Evolutionary conservation across 2,888 invertebrate species (phyloP).

Genomic region (Xanthorhoe spadicearia): DNA sequence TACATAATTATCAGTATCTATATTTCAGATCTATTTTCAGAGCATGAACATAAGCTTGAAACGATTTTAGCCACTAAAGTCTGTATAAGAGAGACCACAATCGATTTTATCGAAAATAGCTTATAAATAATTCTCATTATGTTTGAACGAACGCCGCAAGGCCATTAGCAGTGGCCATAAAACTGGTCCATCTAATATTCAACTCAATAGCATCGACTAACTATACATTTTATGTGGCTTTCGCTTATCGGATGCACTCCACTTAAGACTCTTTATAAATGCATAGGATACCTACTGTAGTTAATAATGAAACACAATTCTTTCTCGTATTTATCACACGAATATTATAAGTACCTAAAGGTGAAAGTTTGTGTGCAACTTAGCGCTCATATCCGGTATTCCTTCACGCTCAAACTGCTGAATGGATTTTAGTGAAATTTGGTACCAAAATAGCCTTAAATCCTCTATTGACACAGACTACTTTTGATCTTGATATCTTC

Average conservation of each 20-base stretch:
- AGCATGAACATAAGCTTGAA: no score
- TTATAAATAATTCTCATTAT: conserved; percentile 12
- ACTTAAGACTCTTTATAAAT: conserved; percentile 13
- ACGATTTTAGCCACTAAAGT: background rate
- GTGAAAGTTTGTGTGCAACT: no score
- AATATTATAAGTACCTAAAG: no score
- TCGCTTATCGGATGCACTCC: conserved; percentile 8
- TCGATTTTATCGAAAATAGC: background rate
- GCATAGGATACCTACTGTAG: background rate
- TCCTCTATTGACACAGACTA: no score
- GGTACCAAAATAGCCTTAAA: no score
- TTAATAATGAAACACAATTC: background rate
- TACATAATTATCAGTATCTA: no score
- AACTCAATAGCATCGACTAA: conserved; percentile 1
- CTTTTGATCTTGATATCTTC: no score
- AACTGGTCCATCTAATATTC: conserved; percentile 18
- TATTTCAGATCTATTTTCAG: no score
- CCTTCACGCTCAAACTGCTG: no score
- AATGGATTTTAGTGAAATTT: no score
- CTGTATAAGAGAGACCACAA: background rate
- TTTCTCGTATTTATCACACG: background rate
- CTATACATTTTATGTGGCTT: background rate
- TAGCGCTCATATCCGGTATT: no score
- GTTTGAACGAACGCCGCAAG: conserved; percentile 7
- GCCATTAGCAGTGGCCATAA: conserved; percentile 14